Base-by-base conservation (phyloP, 2,888 invertebrate species). In the Odontocolon sp. region DNA sequence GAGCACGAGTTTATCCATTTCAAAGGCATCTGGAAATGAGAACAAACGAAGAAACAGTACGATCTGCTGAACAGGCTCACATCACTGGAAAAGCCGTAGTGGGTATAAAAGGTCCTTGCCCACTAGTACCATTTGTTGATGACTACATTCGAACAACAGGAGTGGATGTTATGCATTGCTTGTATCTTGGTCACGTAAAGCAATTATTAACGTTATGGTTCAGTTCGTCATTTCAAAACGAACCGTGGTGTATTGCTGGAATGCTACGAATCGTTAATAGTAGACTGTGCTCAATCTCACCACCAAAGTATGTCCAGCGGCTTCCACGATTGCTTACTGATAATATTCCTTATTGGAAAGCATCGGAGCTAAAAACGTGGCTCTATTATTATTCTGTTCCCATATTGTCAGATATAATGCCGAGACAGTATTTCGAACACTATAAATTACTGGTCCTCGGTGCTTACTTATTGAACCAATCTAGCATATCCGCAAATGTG, bases 301-400 rank as follows among this genome's bases (percentile, higher is more conserved):
- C 69, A n/a, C 75, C 75, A 47, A 16, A 36, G 11, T 64, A 57
- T 6, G 21, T 70, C 1, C 42, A 54, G 16, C 31, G 59, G 33
- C 56, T 57, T 9, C 75, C 70, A 9, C 47, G 66, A 2, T 69
- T 57, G 8, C n/a, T 75, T 18, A 36, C 23, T 16, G 36, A 61
- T 2, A 40, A 68, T 18, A 21, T 56, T 6, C 26, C 40, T 1
- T 68, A 75, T 40, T 70, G 45, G 42, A 75, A 75, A 59, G 70
- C 64, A 8, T 42, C 36, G 6, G 75, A 69, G 31, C 50, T 75
- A 9, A 57, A 70, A 66, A 28, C 33, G 8, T 66, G 69, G 64
- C 57, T 75, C 1, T 47, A 64, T 23, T 69, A 75, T 75, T 75
- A 70, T 57, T 75, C 75, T 0, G 3, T 70, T 3, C 52, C 47